Conservation (phyloP, 2,797 vertebrate species). For the Dallia pectoralis region DNA sequence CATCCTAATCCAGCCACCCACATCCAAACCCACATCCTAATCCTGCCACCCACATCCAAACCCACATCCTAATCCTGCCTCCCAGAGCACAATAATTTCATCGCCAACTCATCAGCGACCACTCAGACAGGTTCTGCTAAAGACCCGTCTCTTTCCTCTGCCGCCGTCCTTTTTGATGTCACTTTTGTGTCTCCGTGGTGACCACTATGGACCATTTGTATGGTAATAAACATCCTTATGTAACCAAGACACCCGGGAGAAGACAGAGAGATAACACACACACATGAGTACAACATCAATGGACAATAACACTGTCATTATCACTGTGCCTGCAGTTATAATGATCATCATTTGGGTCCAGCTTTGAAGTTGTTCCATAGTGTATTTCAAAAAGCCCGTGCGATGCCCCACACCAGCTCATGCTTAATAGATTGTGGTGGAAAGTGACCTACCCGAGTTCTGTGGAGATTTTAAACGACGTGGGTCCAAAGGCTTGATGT, state of each 20-base stretch:
- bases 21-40: too few species aligned
- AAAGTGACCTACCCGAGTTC: constrained; percentile 15
- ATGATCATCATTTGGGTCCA: constrained; percentile 7
- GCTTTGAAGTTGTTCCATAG: constrained; percentile 13
- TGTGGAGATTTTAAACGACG: constrained; percentile 9
- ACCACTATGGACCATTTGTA: neutral
- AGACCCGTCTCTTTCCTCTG: neutral
- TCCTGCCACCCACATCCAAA: too few species aligned
- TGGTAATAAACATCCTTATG: neutral
- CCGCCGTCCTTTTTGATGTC: neutral
- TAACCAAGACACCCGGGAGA: neutral
- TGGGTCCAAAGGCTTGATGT: constrained; percentile 21
- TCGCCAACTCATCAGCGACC: too few species aligned
- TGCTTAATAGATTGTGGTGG: neutral
- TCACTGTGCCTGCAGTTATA: constrained; percentile 2
- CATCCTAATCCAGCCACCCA: too few species aligned
- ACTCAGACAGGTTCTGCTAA: neutral
- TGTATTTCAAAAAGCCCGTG: constrained; percentile 19
- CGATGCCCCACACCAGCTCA: neutral
- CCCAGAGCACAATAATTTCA: too few species aligned
- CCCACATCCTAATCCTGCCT: too few species aligned
- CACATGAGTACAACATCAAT: neutral
- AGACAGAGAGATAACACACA: neutral
- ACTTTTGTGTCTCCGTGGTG: neutral
- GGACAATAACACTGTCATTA: constrained; percentile 1